Evolutionary conservation across 37 sponge, comb jelly and placozoan species (phyloP), one percentile per base, ranked within the genome.

Genomic region (Aplysina aerophoba): DNA sequence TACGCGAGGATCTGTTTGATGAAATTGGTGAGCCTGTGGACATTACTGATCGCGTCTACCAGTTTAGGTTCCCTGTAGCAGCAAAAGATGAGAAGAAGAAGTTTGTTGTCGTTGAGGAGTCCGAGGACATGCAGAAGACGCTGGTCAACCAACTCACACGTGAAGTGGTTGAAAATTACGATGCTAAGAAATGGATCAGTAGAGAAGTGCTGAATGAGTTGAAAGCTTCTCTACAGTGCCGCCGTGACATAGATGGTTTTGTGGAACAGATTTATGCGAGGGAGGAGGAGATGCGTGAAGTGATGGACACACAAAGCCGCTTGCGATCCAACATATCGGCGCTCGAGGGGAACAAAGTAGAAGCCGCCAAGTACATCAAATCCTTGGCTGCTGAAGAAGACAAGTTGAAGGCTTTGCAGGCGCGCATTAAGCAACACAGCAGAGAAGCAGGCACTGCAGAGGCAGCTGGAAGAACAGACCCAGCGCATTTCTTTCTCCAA

Each of bases 1-100:
- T 96, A 15, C 80, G 80, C 2, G 88, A 92, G 57, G 82, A 87
- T 44, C 88, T 86, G 19, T 66, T 83, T 19, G 65, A 87, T 24
- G 97, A 96, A 73, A 84, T 84, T 36, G 94, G 91, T 59, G 94
- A 96, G 58, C 97, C 97, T 20, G 97, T 96, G n/a, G 97, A 96
- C 54, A 96, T 96, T 35, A 96, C 94, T 30, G 97, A 96, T 57
- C 59, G 91, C 15, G 83, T 94, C 57, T 96, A 96, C 65, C 97
- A 93, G 87, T 96, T 96, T 63, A 77, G 97, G 15, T 96, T 96
- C 66, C 59, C 33, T 12, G 92, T 96, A 0, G 85, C 54, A 21
- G 68, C 94, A 5, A 89, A 69, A 19, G 85, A 37, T 36, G 94
- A 96, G 77, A 96, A 96, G 85, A 91, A 91, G 66, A 80, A 72